phyloP scores from a whole-genome alignment of 2,113 vertebrate species.

The Scomber colias region DNA sequence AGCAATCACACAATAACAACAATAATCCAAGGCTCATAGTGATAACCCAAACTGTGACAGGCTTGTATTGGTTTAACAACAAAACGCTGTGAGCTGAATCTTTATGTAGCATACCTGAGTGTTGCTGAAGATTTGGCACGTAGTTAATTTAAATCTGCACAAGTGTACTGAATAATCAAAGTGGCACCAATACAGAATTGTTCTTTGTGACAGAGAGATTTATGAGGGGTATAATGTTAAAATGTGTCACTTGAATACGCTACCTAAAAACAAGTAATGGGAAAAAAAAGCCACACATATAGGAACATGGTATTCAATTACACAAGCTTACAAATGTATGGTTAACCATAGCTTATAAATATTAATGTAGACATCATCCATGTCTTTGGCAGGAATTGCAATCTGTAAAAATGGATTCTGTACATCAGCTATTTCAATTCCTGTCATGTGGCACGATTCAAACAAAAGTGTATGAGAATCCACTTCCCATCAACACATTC shows the following conservation, averaged over 20 bases:
- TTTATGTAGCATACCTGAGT: conserved; percentile 14
- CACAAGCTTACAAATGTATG: conserved; percentile 33
- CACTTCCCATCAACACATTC: background rate
- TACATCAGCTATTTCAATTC: conserved; percentile 14
- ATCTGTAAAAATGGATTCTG: conserved; percentile 31
- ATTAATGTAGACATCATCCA: conserved; percentile 30
- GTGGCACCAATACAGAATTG: conserved; percentile 39
- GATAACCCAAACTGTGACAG: conserved; percentile 10
- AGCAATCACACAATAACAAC: background rate
- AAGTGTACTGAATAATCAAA: conserved; percentile 27
- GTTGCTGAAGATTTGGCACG: conserved; percentile 44
- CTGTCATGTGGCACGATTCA: background rate
- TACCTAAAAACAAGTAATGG: conserved; percentile 28
- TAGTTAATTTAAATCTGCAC: conserved; percentile 56
- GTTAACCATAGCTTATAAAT: conserved; percentile 45
- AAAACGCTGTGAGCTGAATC: conserved; percentile 22
- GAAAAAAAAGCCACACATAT: conserved; percentile 22
- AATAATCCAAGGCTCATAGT: conserved; percentile 36
- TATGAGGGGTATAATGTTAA: conserved; percentile 33
- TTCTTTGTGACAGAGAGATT: conserved; percentile 43
- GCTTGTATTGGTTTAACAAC: background rate
- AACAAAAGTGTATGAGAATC: background rate
- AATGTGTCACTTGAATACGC: conserved; percentile 44
- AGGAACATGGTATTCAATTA: conserved; percentile 42
- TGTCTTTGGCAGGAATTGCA: conserved; percentile 2